Evolutionary conservation across 1,140 invertebrate genomes (phyloP).

Genomic region (Macrobrachium nipponense): DNA sequence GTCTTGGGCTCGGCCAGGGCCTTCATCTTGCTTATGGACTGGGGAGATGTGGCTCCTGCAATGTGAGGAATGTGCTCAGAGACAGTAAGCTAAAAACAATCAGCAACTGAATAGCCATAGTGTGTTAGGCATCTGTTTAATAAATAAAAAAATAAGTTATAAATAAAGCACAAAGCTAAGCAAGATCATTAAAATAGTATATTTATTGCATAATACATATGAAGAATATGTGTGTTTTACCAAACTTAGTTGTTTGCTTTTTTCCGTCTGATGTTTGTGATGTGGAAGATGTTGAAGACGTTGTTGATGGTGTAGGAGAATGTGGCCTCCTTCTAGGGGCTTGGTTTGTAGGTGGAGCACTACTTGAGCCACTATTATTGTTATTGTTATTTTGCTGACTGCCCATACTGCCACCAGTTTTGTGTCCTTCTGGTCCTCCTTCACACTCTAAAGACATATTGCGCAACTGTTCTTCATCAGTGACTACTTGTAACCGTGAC

Average conservation of each 20-base stretch:
- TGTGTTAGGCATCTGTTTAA: slow-evolving; percentile 40
- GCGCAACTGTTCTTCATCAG: slow-evolving; percentile 90
- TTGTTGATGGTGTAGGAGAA: slow-evolving; percentile 89
- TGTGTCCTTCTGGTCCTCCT: slow-evolving; percentile 68
- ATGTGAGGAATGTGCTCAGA: slow-evolving; percentile 52
- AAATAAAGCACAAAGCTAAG: slow-evolving; percentile 51
- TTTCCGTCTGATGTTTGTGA: slow-evolving; percentile 71
- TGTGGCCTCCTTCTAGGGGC: slow-evolving; percentile 79
- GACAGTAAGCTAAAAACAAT: slow-evolving; percentile 42
- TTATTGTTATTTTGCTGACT: slow-evolving; percentile 64
- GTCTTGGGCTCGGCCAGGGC: slow-evolving; percentile 88
- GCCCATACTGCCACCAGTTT: slow-evolving; percentile 17
- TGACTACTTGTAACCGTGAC: slow-evolving; percentile 89
- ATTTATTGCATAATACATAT: not conserved
- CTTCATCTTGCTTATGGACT: slow-evolving; percentile 93
- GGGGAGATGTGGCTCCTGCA: slow-evolving; percentile 90
- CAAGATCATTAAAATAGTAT: slow-evolving; percentile 29
- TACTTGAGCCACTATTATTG: slow-evolving; percentile 38
- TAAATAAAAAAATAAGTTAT: slow-evolving; percentile 53
- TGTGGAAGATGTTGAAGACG: slow-evolving; percentile 88
- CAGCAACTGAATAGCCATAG: slow-evolving; percentile 31
- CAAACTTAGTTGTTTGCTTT: slow-evolving; percentile 75
- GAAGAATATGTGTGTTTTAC: slow-evolving; percentile 68
- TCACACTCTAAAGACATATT: slow-evolving; percentile 92
- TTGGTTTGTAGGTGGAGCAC: slow-evolving; percentile 59